Base-by-base conservation (phyloP, 2,888 invertebrate genomes). In the Homarus gammarus region DNA sequence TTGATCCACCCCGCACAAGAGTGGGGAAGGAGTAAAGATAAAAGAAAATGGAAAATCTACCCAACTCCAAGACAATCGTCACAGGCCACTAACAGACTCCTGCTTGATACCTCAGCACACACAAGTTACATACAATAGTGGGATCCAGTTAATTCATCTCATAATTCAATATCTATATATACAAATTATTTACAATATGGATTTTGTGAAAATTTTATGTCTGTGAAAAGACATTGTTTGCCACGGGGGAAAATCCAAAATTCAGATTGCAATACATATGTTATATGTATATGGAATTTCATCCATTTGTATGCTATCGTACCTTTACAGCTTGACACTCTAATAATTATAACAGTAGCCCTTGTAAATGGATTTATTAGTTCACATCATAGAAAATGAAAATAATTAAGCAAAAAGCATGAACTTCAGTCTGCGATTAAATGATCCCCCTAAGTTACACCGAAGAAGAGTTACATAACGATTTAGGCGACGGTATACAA, bases 81-180 rank as follows among this genome's bases (percentile, higher is more conserved):
- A 27, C 31, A 3, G 22, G 56, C 56, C 3, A 18, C n/a, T 27
- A 64, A 5, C 1, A 64, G 0, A 27, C 2, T 36, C n/a, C n/a
- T n/a, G n/a, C 1, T 38, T 73, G 40, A 8, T 38, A 44, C 36
- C 22, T 38, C 22, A 8, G n/a, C 36, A 38, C 36, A 73, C 1
- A 38, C 18, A 68, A 1, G 31, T 68, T 10, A 56, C 56, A 5
- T 12, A 64, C 31, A 64, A n/a, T 64, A 27, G 31, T 27, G 64
- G 64, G 27, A 27, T 64, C 64, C 27, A 27, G 3, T 64, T 64
- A 27, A 64, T 18, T 56, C 56, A 38, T 73, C 22, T 73, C 27
- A 51, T 31, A 51, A 44, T 33, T 78, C 38, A 44, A 44, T 77
- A 77, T 77, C 31, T 78, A n/a, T 44, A 78, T 49, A 78, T 44